Evolutionary conservation across 2,797 vertebrate species (phyloP).

Genomic region (Chiloscyllium punctatum): DNA sequence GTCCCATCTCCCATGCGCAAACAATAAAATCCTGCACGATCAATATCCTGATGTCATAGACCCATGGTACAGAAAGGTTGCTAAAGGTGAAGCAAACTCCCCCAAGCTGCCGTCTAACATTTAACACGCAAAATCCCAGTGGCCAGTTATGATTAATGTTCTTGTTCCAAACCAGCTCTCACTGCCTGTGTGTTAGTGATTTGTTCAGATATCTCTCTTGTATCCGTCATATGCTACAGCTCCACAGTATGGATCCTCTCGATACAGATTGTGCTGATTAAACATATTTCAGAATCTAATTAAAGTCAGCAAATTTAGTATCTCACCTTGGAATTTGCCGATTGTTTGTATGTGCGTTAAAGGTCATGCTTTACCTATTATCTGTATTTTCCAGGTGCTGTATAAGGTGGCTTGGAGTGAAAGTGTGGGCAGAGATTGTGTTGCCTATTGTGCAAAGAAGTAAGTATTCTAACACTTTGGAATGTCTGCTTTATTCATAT

Average conservation of each 20-base stretch:
- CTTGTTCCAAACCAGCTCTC: background rate
- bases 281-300: background rate
- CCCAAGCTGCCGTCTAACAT: background rate
- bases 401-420: slow-evolving; percentile 97
- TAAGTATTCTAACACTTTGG: slow-evolving; percentile 53
- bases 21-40: background rate
- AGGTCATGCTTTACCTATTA: background rate
- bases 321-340: background rate
- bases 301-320: background rate
- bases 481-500: no score
- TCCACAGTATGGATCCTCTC: background rate
- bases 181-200: background rate
- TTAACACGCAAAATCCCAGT: background rate
- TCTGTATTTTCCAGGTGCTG: slow-evolving; percentile 69
- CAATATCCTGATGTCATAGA: background rate
- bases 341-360: background rate
- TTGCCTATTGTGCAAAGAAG: slow-evolving; percentile 88
- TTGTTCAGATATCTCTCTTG: background rate
- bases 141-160: background rate
- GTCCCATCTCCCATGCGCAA: no score
- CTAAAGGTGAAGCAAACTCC: background rate
- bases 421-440: slow-evolving; percentile 83
- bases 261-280: no score
- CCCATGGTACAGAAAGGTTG: background rate
- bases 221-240: background rate